Conservation (phyloP, 1,140 invertebrate species). For the Penaeus japonicus region DNA sequence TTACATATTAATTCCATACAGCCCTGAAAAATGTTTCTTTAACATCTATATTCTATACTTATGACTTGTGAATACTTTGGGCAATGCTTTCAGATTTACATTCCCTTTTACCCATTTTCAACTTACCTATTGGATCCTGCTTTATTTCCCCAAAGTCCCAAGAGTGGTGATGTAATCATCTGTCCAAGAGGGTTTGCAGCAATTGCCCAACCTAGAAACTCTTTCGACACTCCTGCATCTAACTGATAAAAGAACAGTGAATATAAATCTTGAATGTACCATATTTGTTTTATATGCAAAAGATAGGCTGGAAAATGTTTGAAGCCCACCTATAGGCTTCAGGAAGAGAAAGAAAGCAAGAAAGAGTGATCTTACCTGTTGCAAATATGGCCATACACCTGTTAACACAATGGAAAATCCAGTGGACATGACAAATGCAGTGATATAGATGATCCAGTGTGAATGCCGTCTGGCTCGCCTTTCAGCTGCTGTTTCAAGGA, state of each 20-base stretch:
- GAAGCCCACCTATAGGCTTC: too few relatives aligned
- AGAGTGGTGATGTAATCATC: constrained; percentile 84
- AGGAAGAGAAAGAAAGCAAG: too few relatives aligned
- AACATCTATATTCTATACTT: too few relatives aligned
- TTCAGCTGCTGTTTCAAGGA: constrained; percentile 74
- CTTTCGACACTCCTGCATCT: constrained; percentile 73
- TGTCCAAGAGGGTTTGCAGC: constrained; percentile 88
- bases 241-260: constrained; percentile 55
- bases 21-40: too few relatives aligned
- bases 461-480: constrained; percentile 78
- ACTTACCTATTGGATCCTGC: constrained; percentile 64
- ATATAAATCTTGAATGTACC: too few relatives aligned
- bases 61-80: too few relatives aligned
- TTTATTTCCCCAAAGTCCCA: constrained; percentile 86
- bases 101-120: too few relatives aligned
- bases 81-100: too few relatives aligned
- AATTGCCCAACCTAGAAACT: constrained; percentile 84
- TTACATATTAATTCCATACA: too few relatives aligned
- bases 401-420: constrained; percentile 90
- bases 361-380: constrained; percentile 72
- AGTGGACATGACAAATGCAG: constrained; percentile 90
- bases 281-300: too few relatives aligned
- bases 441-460: constrained; percentile 85
- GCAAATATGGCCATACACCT: constrained; percentile 88
- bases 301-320: too few relatives aligned